Evolutionary conservation across 2,113 vertebrate genomes (phyloP).

Genomic region (Eleginops maclovinus): DNA sequence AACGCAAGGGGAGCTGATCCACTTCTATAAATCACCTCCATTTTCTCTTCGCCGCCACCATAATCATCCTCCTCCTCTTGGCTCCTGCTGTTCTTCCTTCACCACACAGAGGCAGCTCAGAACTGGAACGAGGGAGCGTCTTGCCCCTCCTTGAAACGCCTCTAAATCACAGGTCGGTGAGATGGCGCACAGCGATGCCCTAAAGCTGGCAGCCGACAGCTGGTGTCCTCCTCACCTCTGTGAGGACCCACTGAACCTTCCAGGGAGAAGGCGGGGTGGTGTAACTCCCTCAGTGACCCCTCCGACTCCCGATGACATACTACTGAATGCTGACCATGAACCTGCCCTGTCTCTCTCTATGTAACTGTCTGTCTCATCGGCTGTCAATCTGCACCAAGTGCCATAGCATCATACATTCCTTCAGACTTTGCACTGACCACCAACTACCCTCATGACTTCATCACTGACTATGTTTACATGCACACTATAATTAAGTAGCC

Average conservation of each 20-base stretch:
- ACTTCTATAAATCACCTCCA: slow-evolving; percentile 37
- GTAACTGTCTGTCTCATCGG: slow-evolving; percentile 52
- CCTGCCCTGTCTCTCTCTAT: slow-evolving; percentile 65
- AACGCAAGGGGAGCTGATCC: slow-evolving; percentile 55
- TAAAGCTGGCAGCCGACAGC: slow-evolving; percentile 45
- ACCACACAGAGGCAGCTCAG: slow-evolving; percentile 42
- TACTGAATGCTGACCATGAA: slow-evolving; percentile 87
- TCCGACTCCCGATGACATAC: slow-evolving; percentile 78
- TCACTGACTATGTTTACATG: slow-evolving; percentile 68
- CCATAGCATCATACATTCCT: slow-evolving; percentile 85
- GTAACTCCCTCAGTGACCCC: slow-evolving; percentile 7
- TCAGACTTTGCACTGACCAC: slow-evolving; percentile 79
- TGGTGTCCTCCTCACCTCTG: slow-evolving; percentile 61
- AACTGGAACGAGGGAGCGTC: slow-evolving; percentile 71
- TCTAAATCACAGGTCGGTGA: slow-evolving; percentile 46
- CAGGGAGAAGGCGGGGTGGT: slow-evolving; percentile 43
- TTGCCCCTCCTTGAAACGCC: slow-evolving; percentile 67
- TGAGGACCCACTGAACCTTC: slow-evolving; percentile 67
- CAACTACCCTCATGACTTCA: slow-evolving; percentile 58
- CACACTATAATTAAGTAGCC: slow-evolving; percentile 29
- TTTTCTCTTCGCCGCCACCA: slow-evolving; percentile 31
- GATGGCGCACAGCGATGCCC: slow-evolving; percentile 20
- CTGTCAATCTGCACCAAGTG: slow-evolving; percentile 84
- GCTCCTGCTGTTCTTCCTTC: slow-evolving; percentile 49
- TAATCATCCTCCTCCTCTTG: slow-evolving; percentile 34